Evolutionary conservation across 2,113 vertebrate species (phyloP).

Genomic region (Candoia aspera): DNA sequence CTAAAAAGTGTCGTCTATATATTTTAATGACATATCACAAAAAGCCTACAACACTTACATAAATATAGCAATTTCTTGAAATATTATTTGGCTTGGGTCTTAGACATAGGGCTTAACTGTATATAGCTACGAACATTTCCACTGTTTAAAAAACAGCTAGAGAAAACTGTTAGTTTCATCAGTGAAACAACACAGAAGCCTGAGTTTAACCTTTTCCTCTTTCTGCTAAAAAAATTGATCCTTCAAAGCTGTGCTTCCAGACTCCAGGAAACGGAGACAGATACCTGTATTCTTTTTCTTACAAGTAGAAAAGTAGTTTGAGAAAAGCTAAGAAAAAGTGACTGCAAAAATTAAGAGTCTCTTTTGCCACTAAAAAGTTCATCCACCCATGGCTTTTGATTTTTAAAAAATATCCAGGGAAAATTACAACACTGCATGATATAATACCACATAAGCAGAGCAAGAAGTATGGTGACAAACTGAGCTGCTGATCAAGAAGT

Average conservation of each 20-base stretch:
- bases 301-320: neutral
- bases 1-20: constrained; percentile 1
- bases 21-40: neutral
- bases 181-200: neutral
- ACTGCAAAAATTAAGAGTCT: neutral
- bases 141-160: neutral
- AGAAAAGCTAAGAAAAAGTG: neutral
- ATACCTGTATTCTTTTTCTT: neutral
- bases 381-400: neutral
- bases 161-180: neutral
- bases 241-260: neutral
- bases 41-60: neutral
- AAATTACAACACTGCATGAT: neutral
- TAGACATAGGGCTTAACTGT: neutral
- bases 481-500: neutral
- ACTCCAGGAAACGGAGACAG: neutral
- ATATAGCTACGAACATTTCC: neutral
- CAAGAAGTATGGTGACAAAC: neutral
- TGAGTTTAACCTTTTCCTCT: neutral
- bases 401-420: neutral
- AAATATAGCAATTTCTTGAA: neutral
- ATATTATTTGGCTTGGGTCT: neutral
- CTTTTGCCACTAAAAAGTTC: neutral
- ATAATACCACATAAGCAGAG: neutral
- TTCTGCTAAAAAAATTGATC: neutral